phyloP scores from a whole-genome alignment of 2,888 invertebrate genomes.

The Amphipoea oculea region DNA sequence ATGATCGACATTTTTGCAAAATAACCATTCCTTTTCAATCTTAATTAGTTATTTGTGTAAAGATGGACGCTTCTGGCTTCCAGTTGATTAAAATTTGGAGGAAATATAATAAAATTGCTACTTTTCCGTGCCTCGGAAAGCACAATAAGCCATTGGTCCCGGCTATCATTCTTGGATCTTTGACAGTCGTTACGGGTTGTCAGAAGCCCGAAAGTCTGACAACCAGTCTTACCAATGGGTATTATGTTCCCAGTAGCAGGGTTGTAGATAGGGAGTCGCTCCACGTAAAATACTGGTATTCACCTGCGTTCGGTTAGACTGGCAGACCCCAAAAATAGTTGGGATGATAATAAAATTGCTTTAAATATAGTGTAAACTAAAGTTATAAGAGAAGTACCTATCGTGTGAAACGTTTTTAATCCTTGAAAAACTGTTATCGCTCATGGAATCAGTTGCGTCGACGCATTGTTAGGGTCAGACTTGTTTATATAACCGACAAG shows the following conservation, averaged over 20 bases:
- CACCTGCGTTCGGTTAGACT: too few species aligned
- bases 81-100: background rate
- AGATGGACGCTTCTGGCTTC: background rate
- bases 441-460: slow-evolving; percentile 48
- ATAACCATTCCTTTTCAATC: background rate
- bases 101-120: slow-evolving; percentile 12
- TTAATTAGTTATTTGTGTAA: background rate
- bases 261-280: too few species aligned
- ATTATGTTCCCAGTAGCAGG: too few species aligned
- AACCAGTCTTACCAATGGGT: too few species aligned
- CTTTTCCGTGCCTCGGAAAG: background rate
- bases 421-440: slow-evolving; percentile 45
- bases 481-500: slow-evolving; percentile 43
- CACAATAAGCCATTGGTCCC: background rate
- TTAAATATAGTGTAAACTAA: slow-evolving; percentile 13
- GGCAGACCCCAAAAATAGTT: too few species aligned
- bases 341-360: background rate
- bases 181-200: background rate
- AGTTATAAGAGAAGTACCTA: background rate
- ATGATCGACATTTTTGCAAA: slow-evolving; percentile 8
- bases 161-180: background rate
- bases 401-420: slow-evolving; percentile 40
- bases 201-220: background rate
- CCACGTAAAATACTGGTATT: too few species aligned
- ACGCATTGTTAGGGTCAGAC: slow-evolving; percentile 49